A percentile compares a stretch with the other conserved stretches of the same genome.
Evolutionary conservation across 2,888 invertebrate species (phyloP).

Genomic region (Amiota mariae): DNA sequence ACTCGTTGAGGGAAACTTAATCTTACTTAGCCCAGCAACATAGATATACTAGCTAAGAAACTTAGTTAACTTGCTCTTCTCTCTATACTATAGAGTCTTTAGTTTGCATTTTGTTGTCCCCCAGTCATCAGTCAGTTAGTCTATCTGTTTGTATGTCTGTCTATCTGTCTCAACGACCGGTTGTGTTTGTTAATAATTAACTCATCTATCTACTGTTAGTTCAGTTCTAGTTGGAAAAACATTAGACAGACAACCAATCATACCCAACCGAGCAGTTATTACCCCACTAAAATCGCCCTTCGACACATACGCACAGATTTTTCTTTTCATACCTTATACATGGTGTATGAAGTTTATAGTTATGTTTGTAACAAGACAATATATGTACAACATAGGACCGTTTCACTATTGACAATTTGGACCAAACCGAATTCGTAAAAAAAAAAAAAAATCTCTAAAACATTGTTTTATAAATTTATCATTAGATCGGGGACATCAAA

Average conservation of each 20-base stretch:
- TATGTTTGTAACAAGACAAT: too few relatives aligned
- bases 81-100: not conserved
- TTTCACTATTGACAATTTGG: too few relatives aligned
- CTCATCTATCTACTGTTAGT: not conserved
- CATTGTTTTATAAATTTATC: too few relatives aligned
- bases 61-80: slow-evolving; percentile 21
- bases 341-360: too few relatives aligned
- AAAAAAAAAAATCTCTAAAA: too few relatives aligned
- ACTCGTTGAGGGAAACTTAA: slow-evolving; percentile 17
- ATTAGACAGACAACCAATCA: not conserved
- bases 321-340: too few relatives aligned
- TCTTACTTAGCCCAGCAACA: slow-evolving; percentile 35
- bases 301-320: too few relatives aligned
- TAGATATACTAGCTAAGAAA: slow-evolving; percentile 31
- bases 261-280: too few relatives aligned
- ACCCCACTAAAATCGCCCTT: not conserved
- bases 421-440: too few relatives aligned
- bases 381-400: too few relatives aligned
- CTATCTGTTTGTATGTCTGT: not conserved
- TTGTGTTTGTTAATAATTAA: slow-evolving; percentile 28
- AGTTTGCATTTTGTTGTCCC: not conserved
- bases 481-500: too few relatives aligned
- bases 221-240: slow-evolving; percentile 1
- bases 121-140: too few relatives aligned
- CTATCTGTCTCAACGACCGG: not conserved